phyloP scores from a whole-genome alignment of 53 echinoderm and acorn worm genomes.

The Temnopleurus reevesii region DNA sequence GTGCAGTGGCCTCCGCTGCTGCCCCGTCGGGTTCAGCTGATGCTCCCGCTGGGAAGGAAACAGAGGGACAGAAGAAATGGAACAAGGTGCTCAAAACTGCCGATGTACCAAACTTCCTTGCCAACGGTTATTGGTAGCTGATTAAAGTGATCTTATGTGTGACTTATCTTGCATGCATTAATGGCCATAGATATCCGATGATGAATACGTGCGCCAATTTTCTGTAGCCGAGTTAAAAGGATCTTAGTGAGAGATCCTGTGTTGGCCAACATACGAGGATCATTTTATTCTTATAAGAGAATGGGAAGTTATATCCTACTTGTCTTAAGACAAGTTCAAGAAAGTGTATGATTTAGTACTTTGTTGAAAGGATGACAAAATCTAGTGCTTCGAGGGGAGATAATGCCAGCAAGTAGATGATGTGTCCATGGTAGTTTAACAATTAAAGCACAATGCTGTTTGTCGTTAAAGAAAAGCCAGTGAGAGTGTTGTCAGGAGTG shows the following conservation, averaged over 20 bases:
- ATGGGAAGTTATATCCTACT: not conserved
- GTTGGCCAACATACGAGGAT: not conserved
- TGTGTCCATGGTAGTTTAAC: not conserved
- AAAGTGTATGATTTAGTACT: not conserved
- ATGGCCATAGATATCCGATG: not conserved
- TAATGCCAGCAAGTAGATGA: not conserved
- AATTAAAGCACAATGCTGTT: not conserved
- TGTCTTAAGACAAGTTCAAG: not conserved
- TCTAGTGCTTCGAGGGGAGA: not conserved
- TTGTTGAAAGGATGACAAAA: not conserved
- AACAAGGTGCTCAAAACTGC: conserved; percentile 82
- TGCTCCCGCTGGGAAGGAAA: not conserved
- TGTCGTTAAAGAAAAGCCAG: not conserved
- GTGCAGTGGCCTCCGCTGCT: not conserved
- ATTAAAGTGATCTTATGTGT: not conserved
- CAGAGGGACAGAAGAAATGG: conserved; percentile 79
- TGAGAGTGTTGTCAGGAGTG: not conserved
- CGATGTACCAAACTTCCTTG: conserved; percentile 87
- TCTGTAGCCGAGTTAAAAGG: not conserved
- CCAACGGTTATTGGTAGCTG: conserved; percentile 80
- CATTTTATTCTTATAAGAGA: not conserved
- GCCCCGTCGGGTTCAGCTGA: not conserved
- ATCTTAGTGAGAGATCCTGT: not conserved
- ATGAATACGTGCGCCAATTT: not conserved
- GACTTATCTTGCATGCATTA: not conserved